These are phyloP conservation scores for Zaprionus vittiger DNA, from an alignment of 1,140 invertebrate species.

Conservation along the genomic window DNA sequence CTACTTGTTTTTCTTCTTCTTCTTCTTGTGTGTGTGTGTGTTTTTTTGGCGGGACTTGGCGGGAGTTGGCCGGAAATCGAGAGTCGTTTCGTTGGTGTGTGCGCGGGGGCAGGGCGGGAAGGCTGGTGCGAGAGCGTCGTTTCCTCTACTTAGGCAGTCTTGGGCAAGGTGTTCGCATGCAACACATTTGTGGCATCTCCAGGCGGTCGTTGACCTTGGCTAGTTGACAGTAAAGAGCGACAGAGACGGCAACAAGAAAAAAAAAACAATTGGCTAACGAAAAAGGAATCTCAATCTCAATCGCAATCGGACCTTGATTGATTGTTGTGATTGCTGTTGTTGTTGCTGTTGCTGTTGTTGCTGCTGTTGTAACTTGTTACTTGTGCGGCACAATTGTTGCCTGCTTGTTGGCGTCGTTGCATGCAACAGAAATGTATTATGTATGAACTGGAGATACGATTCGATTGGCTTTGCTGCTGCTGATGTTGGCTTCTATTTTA, in stretches of 20 bases:
- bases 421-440: slow-evolving; percentile 33
- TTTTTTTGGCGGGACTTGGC: not conserved
- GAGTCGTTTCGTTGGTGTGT: slow-evolving; percentile 15
- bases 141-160: slow-evolving; percentile 6
- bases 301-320: slow-evolving; percentile 21
- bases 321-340: slow-evolving; percentile 32
- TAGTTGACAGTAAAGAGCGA: not conserved
- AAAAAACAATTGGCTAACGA: not conserved
- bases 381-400: slow-evolving; percentile 17
- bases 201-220: slow-evolving; percentile 53
- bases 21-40: not conserved
- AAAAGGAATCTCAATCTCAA: slow-evolving; percentile 7
- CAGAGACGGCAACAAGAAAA: not conserved
- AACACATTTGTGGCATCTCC: slow-evolving; percentile 45
- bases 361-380: slow-evolving; percentile 9
- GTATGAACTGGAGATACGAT: slow-evolving; percentile 13
- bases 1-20: not conserved
- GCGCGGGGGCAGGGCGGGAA: slow-evolving; percentile 6
- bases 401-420: slow-evolving; percentile 11
- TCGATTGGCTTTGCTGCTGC: slow-evolving; percentile 4
- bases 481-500: slow-evolving; percentile 3
- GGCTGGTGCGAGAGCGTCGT: slow-evolving; percentile 17
- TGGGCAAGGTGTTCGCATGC: slow-evolving; percentile 38
- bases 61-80: slow-evolving; percentile 35
- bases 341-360: not conserved